Conservation (phyloP, 2,113 vertebrate species). For the Anseranas semipalmata region DNA sequence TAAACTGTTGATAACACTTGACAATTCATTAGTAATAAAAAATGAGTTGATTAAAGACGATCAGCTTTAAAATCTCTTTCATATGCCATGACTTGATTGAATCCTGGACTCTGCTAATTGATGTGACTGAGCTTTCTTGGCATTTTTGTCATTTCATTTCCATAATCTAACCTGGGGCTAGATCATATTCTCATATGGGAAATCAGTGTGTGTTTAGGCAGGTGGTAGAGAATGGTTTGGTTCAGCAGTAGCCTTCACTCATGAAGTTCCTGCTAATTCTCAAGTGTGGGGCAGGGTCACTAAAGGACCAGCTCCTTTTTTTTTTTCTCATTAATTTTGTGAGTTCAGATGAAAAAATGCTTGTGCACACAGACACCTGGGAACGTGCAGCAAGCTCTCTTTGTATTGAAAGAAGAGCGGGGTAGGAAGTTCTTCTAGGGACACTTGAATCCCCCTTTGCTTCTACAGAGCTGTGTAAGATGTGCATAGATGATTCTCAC, state of each 20-base stretch:
- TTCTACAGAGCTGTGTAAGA: not conserved
- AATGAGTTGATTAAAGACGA: conserved; percentile 31
- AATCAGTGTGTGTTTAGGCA: not conserved
- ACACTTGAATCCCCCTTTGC: not conserved
- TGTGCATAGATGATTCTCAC: not conserved
- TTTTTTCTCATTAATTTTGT: not conserved
- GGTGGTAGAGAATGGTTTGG: not conserved
- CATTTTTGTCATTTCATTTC: conserved; percentile 48
- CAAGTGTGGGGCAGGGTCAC: not conserved
- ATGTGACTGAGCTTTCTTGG: conserved; percentile 4
- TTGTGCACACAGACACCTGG: not conserved
- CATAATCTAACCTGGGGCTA: not conserved
- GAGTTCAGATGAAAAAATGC: not conserved
- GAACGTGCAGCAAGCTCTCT: not conserved
- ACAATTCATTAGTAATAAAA: conserved; percentile 62
- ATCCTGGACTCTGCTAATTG: conserved; percentile 34
- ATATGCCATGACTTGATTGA: conserved; percentile 37
- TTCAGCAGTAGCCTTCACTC: not conserved
- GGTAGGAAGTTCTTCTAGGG: not conserved
- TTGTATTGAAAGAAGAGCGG: not conserved
- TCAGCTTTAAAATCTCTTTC: conserved; percentile 34
- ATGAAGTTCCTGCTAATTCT: not conserved
- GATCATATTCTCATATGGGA: not conserved
- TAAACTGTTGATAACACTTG: conserved; percentile 46
- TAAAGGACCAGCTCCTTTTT: not conserved